Evolutionary conservation across 2,113 vertebrate genomes (phyloP).

Genomic region (Turnix velox): DNA sequence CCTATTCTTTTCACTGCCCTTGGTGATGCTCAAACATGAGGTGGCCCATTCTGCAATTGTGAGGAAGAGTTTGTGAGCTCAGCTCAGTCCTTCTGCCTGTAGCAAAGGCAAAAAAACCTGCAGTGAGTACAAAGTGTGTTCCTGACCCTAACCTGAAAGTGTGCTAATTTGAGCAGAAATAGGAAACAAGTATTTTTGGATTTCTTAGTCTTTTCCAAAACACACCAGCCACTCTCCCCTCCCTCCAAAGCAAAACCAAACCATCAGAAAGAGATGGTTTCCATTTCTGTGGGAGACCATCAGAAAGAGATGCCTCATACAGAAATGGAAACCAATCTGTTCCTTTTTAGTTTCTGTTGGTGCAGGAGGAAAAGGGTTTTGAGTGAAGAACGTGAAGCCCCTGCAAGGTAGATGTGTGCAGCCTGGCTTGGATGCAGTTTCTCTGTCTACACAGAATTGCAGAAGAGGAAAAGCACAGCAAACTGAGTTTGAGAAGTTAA

Average conservation of each 20-base stretch:
- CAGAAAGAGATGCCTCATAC: too few species aligned
- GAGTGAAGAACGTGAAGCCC: not conserved
- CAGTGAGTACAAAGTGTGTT: not conserved
- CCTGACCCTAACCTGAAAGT: not conserved
- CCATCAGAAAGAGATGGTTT: not conserved
- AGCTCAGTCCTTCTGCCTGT: not conserved
- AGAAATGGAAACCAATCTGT: too few species aligned
- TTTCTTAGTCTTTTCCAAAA: too few species aligned
- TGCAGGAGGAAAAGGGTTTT: not conserved
- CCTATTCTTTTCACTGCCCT: too few species aligned
- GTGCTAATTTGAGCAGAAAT: not conserved
- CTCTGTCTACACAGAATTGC: not conserved
- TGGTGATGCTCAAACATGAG: rapidly evolving
- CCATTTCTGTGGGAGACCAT: not conserved
- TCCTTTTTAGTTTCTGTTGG: not conserved
- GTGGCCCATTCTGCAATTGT: not conserved
- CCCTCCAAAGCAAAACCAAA: not conserved
- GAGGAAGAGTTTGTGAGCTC: not conserved
- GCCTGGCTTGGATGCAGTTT: not conserved
- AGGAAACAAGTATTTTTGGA: too few species aligned
- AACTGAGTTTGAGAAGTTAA: not conserved
- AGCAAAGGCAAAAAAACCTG: not conserved
- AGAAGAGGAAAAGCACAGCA: not conserved
- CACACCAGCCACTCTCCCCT: not conserved
- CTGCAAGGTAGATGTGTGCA: not conserved